Conservation (phyloP, 2,888 invertebrate genomes). For the Rotaria socialis region DNA sequence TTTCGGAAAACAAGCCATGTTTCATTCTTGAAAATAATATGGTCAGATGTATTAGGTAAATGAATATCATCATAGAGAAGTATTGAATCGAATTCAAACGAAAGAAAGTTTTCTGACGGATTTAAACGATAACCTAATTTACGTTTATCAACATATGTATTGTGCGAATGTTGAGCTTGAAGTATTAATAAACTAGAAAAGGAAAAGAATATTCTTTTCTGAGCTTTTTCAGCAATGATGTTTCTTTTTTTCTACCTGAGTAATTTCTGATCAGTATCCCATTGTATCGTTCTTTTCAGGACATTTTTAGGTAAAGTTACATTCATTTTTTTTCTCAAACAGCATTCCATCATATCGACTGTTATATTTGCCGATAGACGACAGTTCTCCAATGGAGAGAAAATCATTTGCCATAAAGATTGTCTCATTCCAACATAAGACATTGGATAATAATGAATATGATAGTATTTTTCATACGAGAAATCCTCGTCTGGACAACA, state of each 20-base stretch:
- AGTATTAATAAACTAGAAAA: not conserved
- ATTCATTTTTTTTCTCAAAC: slow-evolving; percentile 21
- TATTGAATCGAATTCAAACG: not conserved
- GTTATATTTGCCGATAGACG: not conserved
- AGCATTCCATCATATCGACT: not conserved
- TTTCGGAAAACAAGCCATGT: not conserved
- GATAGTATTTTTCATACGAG: not conserved
- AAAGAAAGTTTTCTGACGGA: not conserved
- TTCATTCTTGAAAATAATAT: not conserved
- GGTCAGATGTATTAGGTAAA: not conserved
- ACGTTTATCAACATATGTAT: not conserved
- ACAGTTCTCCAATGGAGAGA: not conserved
- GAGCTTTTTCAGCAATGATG: not conserved
- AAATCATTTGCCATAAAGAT: not conserved
- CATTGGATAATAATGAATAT: slow-evolving; percentile 18
- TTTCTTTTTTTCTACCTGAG: not conserved
- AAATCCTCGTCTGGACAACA: not conserved
- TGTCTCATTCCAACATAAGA: not conserved
- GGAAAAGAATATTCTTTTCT: not conserved
- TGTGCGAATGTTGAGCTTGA: not conserved
- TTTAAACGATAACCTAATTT: not conserved
- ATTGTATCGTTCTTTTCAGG: not conserved
- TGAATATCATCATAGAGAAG: not conserved
- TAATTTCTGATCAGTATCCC: slow-evolving; percentile 26
- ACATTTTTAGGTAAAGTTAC: not conserved